Evolutionary conservation across 2,888 invertebrate genomes (phyloP).

Genomic region (Onthophagus sagittarius): DNA sequence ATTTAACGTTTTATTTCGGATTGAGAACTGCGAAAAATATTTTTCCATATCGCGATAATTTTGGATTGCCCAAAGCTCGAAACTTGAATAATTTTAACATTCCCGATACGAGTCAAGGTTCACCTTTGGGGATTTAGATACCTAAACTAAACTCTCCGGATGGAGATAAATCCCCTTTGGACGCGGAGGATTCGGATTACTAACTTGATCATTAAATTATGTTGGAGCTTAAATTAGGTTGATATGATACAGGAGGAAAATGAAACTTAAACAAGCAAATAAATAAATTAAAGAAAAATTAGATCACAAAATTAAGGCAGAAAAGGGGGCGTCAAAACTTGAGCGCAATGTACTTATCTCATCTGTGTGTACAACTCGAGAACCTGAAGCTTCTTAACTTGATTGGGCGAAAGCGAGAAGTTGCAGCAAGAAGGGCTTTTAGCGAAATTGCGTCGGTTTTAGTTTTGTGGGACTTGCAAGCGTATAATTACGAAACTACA

Average conservation of each 20-base stretch:
- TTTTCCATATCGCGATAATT: neutral
- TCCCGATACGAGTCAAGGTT: neutral
- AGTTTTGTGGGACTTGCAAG: neutral
- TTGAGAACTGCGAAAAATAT: neutral
- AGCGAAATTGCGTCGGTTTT: neutral
- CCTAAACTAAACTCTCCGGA: neutral
- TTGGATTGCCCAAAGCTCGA: neutral
- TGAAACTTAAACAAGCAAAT: no score
- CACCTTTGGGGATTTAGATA: neutral
- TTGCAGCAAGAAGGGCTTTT: neutral
- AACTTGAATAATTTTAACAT: neutral
- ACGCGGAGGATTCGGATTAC: neutral
- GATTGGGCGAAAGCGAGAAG: neutral
- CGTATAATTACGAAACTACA: neutral
- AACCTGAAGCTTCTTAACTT: neutral
- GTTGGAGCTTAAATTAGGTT: neutral
- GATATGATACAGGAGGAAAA: neutral
- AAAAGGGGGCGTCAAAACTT: neutral
- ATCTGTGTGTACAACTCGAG: neutral
- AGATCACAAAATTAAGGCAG: no score
- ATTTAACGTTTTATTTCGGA: neutral
- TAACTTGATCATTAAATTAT: neutral
- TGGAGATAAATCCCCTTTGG: neutral
- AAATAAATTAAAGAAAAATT: no score
- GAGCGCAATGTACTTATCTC: neutral